These are phyloP conservation scores for Ethmia dodecea DNA, from an alignment of 2,888 invertebrate species.

Conservation along the genomic window DNA sequence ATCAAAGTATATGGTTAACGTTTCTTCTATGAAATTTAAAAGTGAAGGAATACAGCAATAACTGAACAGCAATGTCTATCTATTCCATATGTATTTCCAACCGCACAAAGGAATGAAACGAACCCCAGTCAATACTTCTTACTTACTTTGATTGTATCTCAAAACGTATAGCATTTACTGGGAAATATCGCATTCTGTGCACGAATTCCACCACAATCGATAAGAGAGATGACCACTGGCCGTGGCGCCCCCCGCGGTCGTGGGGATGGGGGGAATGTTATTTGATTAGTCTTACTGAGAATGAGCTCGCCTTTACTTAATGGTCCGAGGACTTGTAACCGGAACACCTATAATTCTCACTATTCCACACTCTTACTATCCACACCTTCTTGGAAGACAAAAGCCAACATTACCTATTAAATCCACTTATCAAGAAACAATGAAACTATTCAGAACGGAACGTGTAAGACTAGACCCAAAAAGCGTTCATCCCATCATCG, in stretches of 20 bases:
- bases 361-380: constrained; percentile 23
- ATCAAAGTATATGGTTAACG: no score
- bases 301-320: constrained; percentile 75
- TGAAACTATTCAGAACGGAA: constrained; percentile 44
- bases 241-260: constrained; percentile 39
- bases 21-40: no score
- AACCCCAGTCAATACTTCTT: constrained; percentile 34
- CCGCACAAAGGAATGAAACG: no score
- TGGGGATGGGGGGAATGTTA: constrained; percentile 70
- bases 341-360: constrained; percentile 71
- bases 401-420: constrained; percentile 31
- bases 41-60: no score
- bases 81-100: no score
- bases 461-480: constrained; percentile 49
- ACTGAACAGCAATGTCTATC: no score
- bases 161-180: constrained; percentile 57
- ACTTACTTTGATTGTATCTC: constrained; percentile 41
- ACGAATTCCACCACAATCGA: constrained; percentile 78
- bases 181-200: constrained; percentile 76
- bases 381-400: constrained; percentile 36
- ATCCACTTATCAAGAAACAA: constrained; percentile 53
- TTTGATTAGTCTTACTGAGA: constrained; percentile 79
- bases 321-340: constrained; percentile 75
- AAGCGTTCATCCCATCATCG: constrained; percentile 67
- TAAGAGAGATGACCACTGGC: constrained; percentile 76